These are phyloP conservation scores for Agrotis puta DNA, from an alignment of 2,888 invertebrate genomes.

Conservation along the genomic window DNA sequence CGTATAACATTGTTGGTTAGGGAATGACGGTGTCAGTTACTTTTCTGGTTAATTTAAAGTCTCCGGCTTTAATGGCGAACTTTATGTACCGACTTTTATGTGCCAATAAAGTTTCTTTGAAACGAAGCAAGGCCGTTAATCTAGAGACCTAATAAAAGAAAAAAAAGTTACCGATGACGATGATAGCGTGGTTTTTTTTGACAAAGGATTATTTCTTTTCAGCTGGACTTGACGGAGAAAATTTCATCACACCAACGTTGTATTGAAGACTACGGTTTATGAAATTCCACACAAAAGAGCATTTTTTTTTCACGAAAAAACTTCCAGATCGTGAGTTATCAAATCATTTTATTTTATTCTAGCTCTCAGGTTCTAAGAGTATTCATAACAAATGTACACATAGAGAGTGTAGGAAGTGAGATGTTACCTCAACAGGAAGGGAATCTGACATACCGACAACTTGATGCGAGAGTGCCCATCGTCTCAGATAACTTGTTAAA, in stretches of 20 bases:
- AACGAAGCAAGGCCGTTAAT: constrained; percentile 85
- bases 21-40: constrained; percentile 69
- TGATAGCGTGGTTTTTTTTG: constrained; percentile 60
- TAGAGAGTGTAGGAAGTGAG: neutral
- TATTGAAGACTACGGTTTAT: neutral
- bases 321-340: neutral
- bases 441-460: neutral
- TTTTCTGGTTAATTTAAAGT: constrained; percentile 88
- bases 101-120: constrained; percentile 85
- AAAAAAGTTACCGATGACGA: constrained; percentile 64
- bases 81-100: constrained; percentile 87
- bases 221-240: neutral
- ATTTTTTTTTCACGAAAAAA: neutral
- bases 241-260: neutral
- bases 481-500: constrained; percentile 19
- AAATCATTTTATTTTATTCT: neutral
- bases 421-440: neutral
- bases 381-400: neutral
- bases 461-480: constrained; percentile 12
- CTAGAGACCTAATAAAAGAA: constrained; percentile 81
- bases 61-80: constrained; percentile 80
- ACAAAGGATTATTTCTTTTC: constrained; percentile 2
- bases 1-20: constrained; percentile 66
- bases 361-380: fast-evolving
- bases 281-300: neutral